Percentiles rank a stretch among this genome's conserved stretches.
Evolutionary conservation across 2,888 invertebrate genomes (phyloP).

Genomic region (Tetragnatha montana): DNA sequence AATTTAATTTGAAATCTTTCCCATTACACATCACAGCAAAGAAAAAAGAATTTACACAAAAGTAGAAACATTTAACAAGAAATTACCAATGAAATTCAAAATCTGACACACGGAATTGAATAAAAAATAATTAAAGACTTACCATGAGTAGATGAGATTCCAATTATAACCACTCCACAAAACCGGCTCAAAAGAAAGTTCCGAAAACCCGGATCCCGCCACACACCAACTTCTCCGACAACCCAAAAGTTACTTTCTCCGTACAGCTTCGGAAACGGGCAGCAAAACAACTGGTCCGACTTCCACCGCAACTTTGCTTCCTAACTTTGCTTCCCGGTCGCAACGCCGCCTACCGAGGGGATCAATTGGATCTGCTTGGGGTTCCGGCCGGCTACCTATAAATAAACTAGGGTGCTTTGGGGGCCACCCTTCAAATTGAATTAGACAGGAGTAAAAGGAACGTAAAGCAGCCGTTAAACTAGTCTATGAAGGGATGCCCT

Average conservation of each 20-base stretch:
- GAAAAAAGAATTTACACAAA: too few relatives aligned
- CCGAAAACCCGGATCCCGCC: slow-evolving; percentile 12
- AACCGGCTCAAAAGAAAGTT: not conserved
- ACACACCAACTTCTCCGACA: not conserved
- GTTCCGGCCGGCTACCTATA: not conserved
- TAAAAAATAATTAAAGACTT: too few relatives aligned
- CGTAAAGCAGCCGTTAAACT: not conserved
- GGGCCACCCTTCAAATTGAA: not conserved
- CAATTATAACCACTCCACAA: too few relatives aligned
- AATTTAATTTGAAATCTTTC: too few relatives aligned
- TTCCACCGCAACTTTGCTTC: slow-evolving; percentile 30
- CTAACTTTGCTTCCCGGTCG: slow-evolving; percentile 25
- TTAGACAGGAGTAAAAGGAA: not conserved
- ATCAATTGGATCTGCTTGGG: slow-evolving; percentile 11
- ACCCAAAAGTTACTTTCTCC: slow-evolving; percentile 34
- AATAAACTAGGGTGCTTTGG: not conserved
- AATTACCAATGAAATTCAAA: too few relatives aligned
- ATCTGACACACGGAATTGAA: too few relatives aligned
- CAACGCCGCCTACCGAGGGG: slow-evolving; percentile 33
- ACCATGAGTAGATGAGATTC: too few relatives aligned
- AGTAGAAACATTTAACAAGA: too few relatives aligned
- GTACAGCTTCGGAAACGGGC: slow-evolving; percentile 11
- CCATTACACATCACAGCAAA: too few relatives aligned
- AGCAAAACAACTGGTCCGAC: slow-evolving; percentile 30
- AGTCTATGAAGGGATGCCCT: too few relatives aligned